A percentile compares a stretch with the other conserved stretches of the same genome.
Conservation (phyloP, 2,113 vertebrate species). For the Nycticryphes semicollaris region DNA sequence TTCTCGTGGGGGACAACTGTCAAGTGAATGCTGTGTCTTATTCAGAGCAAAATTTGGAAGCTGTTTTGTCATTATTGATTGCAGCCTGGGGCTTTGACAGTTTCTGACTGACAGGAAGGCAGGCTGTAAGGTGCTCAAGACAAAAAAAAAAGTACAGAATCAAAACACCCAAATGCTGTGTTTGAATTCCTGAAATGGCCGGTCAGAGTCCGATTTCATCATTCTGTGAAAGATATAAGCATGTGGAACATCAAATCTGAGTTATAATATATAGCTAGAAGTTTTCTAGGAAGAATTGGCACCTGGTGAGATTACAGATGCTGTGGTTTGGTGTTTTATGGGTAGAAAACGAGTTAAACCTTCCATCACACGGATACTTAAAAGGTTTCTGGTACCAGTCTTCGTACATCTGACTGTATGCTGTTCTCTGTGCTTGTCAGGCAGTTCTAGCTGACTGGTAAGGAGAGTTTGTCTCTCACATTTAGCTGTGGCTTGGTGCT, state of each 20-base stretch:
- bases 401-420: neutral
- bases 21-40: neutral
- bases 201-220: neutral
- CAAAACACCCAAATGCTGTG: too few species aligned
- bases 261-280: neutral
- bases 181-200: neutral
- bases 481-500: neutral
- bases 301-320: neutral
- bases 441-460: neutral
- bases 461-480: neutral
- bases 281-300: neutral
- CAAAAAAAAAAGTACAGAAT: neutral
- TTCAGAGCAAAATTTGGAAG: neutral
- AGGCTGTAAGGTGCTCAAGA: neutral
- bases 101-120: neutral
- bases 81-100: neutral
- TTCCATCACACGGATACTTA: neutral
- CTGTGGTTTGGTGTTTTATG: neutral
- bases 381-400: neutral
- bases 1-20: neutral
- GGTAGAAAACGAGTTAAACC: slow-evolving; percentile 15
- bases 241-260: neutral
- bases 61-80: neutral
- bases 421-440: neutral
- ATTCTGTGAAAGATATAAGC: neutral